Base-by-base conservation (phyloP, 2,888 invertebrate genomes). In the Theodoxus fluviatilis region DNA sequence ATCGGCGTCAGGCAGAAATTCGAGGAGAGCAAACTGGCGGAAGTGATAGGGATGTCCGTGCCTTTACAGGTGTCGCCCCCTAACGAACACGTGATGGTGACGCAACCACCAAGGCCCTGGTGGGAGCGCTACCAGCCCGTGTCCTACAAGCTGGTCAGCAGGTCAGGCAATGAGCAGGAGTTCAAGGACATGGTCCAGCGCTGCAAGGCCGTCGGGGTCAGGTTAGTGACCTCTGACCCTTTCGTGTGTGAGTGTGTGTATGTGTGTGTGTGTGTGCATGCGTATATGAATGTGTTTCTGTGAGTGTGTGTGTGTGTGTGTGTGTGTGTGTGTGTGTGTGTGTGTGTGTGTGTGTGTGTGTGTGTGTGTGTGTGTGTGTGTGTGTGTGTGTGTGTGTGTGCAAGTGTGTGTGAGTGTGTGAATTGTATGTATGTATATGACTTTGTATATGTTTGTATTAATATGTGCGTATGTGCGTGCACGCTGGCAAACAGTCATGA, bases 111-210 rank as follows among this genome's bases (percentile, higher is more conserved):
- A 12, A 70, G 81, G 6, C 83, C 84, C 1, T 84, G 84, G 84
- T 83, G 82, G 80, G 81, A 84, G 74, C 70, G 83, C 12, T 84
- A 84, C 72, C 83, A 83, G 73, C 84, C 84, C 0, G 81, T 83
- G 57, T 82, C 82, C 68, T 84, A 84, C 74, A 79, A 80, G 65
- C 74, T 84, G 18, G 73, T 73, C 37, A 81, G 80, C 63, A 74
- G 83, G 31, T 78, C 78, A 65, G 84, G 84, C 12, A 81, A 71
- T 3, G 79, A 79, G 70, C 76, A 73, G 7, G 75, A 82, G 71
- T 82, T 84, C 70, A 73, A 66, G 12, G 79, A 80, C 75, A 84
- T 84, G 83, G 82, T 83, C 3, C 63, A 63, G 15, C 71, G 81
- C n/a, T 84, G 84, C 74, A 82, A 80, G 66, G 72, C 72, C 28